phyloP scores from a whole-genome alignment of 2,888 invertebrate species.

The Drosophila trichaetosa region DNA sequence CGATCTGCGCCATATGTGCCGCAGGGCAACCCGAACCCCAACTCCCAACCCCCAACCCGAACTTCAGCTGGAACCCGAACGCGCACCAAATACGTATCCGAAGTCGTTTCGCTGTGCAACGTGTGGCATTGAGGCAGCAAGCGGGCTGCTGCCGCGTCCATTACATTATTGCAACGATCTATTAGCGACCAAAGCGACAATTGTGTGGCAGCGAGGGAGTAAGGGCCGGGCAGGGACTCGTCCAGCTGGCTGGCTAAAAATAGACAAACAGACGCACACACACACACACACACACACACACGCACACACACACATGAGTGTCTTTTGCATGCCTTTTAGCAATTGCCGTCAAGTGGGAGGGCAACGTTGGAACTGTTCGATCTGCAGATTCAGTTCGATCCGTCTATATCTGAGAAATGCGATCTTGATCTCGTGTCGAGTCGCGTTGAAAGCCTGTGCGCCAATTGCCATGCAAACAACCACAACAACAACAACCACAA shows the following conservation, averaged over 20 bases:
- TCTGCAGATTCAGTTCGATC: slow-evolving; percentile 37
- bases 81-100: slow-evolving; percentile 6
- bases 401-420: slow-evolving; percentile 49
- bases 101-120: slow-evolving; percentile 14
- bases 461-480: slow-evolving; percentile 28
- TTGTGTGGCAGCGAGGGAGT: slow-evolving; percentile 25
- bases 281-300: background rate
- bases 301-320: background rate
- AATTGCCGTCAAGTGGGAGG: slow-evolving; percentile 19
- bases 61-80: background rate
- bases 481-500: slow-evolving; percentile 8
- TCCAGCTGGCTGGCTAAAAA: slow-evolving; percentile 46
- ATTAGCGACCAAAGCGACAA: slow-evolving; percentile 66
- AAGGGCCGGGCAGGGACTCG: slow-evolving; percentile 30
- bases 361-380: slow-evolving; percentile 30
- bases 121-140: slow-evolving; percentile 23
- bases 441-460: slow-evolving; percentile 64
- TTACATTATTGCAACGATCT: slow-evolving; percentile 78
- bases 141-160: slow-evolving; percentile 54
- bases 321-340: slow-evolving; percentile 8
- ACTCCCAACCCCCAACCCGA: slow-evolving; percentile 15
- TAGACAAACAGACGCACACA: slow-evolving; percentile 7
- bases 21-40: slow-evolving; percentile 17
- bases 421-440: slow-evolving; percentile 51
- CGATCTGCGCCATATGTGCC: slow-evolving; percentile 65